Base-by-base conservation (phyloP, 35 echinoderm and acorn worm species). In the Apostichopus parvimensis region DNA sequence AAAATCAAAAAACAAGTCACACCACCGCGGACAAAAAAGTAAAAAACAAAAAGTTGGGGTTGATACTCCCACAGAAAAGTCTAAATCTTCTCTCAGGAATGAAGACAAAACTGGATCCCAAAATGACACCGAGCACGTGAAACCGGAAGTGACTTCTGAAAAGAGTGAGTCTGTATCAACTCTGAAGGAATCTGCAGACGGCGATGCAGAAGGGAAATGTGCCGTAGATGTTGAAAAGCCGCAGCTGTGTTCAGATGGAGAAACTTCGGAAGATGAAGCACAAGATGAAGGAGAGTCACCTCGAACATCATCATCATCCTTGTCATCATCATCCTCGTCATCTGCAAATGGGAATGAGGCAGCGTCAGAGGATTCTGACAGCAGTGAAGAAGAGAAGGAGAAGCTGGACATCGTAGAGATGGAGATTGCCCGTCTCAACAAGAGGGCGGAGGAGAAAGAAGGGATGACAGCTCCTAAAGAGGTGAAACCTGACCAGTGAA, bases 361-460 rank as follows among this genome's bases (percentile, higher is more conserved):
- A 62, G 81, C 57, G 1, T 56, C 57, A 2, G 81, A 84, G 20
- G 81, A 84, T 54, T 84, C 81, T 1, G 23, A 84, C 22, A 84
- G 81, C 18, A 84, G 81, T 58, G 54, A 56, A 17, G 81, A 84
- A 22, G 81, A 84, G 21, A 84, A 84, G 28, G 81, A 54, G 15
- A 84, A 84, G 57, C 81, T 84, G 21, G 81, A 84, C 17, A 84
- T 84, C 12, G 81, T 84, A 22, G 81, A 84, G 81, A 58, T 58
- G 53, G 81, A 84, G 81, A 28, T 28, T 53, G 81, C 81, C n/a
- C 28, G 81, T 58, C 81, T 84, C 54, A 84, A 60, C 7, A 84
- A 84, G 56, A 84, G 23, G 56, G 81, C 81, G 5, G 81, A 57
- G 17, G 81, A 84, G 81, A 84, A 84, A 21, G 17, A 59, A 18